A percentile compares a stretch with the other conserved stretches of the same genome.
phyloP scores from a whole-genome alignment of 2,888 invertebrate genomes.

The Epistrophella euchroma region DNA sequence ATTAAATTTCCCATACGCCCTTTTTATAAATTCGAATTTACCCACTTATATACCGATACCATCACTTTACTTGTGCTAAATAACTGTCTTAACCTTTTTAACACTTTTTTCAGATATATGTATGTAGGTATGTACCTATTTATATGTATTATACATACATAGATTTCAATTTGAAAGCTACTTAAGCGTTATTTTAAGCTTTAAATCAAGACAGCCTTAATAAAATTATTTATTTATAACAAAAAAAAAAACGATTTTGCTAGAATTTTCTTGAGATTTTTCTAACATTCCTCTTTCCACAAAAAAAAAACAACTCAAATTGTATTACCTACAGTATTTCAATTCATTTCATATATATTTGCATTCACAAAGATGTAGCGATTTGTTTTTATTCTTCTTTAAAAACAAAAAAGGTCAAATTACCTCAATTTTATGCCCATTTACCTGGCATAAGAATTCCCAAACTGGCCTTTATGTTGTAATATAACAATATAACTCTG shows the following conservation, averaged over 20 bases:
- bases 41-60: too few species aligned
- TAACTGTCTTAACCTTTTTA: too few species aligned
- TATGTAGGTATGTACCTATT: too few species aligned
- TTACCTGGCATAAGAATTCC: conserved; percentile 55
- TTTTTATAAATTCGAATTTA: too few species aligned
- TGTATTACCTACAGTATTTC: conserved; percentile 41
- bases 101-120: too few species aligned
- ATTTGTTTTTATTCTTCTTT: conserved; percentile 37
- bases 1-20: too few species aligned
- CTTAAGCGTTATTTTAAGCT: conserved; percentile 40
- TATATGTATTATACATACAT: too few species aligned
- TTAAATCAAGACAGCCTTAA: conserved; percentile 52
- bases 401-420: conserved; percentile 22
- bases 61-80: too few species aligned
- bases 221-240: conserved; percentile 47
- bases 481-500: not conserved
- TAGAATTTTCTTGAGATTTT: conserved; percentile 31
- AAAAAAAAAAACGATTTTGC: conserved; percentile 22
- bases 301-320: conserved; percentile 20
- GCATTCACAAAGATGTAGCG: conserved; percentile 48
- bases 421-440: conserved; percentile 39
- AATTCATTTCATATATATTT: conserved; percentile 70
- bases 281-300: not conserved
- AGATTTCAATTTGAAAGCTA: conserved; percentile 1
- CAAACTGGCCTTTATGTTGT: conserved; percentile 64